Conservation (phyloP, 2,113 vertebrate genomes). For the Channa maculata region DNA sequence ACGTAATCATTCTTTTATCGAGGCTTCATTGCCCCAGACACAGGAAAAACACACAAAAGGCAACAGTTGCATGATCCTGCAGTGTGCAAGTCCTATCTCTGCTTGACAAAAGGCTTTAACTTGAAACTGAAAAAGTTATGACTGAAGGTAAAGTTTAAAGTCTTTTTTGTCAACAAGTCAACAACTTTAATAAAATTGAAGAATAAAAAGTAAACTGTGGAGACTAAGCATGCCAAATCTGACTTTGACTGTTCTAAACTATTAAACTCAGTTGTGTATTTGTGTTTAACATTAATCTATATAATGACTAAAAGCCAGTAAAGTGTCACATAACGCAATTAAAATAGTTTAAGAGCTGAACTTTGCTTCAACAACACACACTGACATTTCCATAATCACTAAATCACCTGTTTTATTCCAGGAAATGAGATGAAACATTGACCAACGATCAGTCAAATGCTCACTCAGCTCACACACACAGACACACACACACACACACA, state of each 20-base stretch:
- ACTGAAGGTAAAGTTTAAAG: no score
- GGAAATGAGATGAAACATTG: conserved; percentile 58
- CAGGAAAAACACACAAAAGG: no score
- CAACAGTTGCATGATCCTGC: no score
- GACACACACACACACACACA: not conserved
- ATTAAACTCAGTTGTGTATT: not conserved
- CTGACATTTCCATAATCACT: conserved; percentile 14
- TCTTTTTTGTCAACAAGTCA: no score
- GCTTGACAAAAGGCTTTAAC: no score
- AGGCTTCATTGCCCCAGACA: no score
- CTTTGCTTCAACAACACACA: conserved; percentile 44
- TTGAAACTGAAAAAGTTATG: no score
- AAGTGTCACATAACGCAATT: conserved; percentile 12
- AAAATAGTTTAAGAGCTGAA: conserved; percentile 41
- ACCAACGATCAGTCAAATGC: conserved; percentile 25
- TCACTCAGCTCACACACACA: conserved; percentile 4
- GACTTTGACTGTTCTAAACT: not conserved
- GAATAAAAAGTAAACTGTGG: no score
- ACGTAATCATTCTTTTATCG: no score
- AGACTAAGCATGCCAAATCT: not conserved
- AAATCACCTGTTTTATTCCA: conserved; percentile 19
- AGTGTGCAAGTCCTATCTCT: no score
- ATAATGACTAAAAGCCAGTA: conserved; percentile 17
- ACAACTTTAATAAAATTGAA: no score
- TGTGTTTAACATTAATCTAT: conserved; percentile 28